Evolutionary conservation across 1,140 invertebrate species (phyloP).

Genomic region (Heliconius eleuchia): DNA sequence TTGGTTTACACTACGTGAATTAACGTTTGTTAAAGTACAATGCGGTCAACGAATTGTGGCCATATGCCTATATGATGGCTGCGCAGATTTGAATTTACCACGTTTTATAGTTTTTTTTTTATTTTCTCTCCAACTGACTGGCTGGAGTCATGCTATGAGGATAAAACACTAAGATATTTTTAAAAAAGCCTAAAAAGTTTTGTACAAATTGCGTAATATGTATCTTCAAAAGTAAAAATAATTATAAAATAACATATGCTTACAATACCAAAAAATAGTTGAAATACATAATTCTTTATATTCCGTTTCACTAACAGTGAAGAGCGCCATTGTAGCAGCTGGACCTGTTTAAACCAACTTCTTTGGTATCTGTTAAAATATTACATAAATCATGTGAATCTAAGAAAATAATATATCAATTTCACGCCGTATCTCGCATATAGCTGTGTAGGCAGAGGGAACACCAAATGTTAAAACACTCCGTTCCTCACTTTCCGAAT

Average conservation of each 20-base stretch:
- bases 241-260: not conserved
- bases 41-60: too few species aligned
- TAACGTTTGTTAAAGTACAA: too few species aligned
- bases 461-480: not conserved
- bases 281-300: conserved; percentile 41
- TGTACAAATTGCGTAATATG: too few species aligned
- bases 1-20: too few species aligned
- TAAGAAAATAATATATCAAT: not conserved
- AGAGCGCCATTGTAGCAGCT: conserved; percentile 62
- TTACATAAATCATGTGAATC: not conserved
- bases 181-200: too few species aligned
- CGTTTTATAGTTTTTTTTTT: too few species aligned
- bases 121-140: too few species aligned
- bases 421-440: not conserved
- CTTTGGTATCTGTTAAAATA: conserved; percentile 48
- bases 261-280: conserved; percentile 47
- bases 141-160: too few species aligned
- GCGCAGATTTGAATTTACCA: too few species aligned
- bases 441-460: not conserved
- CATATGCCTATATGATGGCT: too few species aligned
- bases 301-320: conserved; percentile 53
- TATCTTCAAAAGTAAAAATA: too few species aligned
- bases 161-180: too few species aligned
- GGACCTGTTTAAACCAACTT: conserved; percentile 68
- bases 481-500: not conserved